Evolutionary conservation across 2,113 vertebrate species (phyloP).

Genomic region (Callocephalon fimbriatum): DNA sequence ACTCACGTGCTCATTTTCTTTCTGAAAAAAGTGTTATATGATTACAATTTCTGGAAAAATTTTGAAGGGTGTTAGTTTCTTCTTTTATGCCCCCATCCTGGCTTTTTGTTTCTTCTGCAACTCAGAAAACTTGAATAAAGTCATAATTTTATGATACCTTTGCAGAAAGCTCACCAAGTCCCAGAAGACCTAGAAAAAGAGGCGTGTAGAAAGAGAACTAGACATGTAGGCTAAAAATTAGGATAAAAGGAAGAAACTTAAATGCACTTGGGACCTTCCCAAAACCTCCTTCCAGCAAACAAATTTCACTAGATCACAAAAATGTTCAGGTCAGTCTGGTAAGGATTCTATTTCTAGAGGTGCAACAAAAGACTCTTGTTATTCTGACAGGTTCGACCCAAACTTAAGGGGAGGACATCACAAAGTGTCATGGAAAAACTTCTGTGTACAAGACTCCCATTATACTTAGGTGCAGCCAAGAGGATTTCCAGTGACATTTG

Average conservation of each 20-base stretch:
- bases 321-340: neutral
- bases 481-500: neutral
- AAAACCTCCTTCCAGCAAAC: neutral
- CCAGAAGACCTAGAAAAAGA: neutral
- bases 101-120: neutral
- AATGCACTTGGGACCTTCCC: neutral
- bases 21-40: neutral
- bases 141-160: neutral
- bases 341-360: neutral
- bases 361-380: neutral
- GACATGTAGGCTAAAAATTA: neutral
- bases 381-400: neutral
- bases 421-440: neutral
- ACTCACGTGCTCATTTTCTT: neutral
- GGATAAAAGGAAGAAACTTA: neutral
- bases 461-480: neutral
- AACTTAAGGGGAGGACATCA: neutral
- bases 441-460: neutral
- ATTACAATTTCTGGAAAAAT: neutral
- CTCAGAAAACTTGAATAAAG: neutral
- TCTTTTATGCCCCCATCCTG: neutral
- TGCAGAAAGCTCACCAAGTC: neutral
- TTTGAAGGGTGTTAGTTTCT: neutral
- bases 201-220: neutral
- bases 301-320: neutral